phyloP scores from a whole-genome alignment of 2,888 invertebrate genomes.

The Mechanitis messenoides region DNA sequence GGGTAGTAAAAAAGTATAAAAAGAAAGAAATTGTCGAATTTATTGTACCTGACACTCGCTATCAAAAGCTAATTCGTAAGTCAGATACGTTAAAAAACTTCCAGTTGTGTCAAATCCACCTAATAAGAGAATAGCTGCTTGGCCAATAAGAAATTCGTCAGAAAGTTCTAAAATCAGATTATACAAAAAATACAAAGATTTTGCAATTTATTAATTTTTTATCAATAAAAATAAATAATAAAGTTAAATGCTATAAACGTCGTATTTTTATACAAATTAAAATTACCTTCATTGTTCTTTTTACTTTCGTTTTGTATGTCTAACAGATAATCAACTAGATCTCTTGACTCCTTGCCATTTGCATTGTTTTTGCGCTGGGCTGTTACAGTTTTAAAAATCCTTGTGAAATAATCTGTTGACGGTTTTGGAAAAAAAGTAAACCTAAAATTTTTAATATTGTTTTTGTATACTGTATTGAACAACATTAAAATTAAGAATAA shows the following conservation, averaged over 20 bases:
- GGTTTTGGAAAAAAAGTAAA: constrained; percentile 50
- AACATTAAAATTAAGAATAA: background rate
- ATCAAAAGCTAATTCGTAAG: constrained; percentile 45
- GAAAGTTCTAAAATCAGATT: constrained; percentile 35
- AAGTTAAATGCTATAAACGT: background rate
- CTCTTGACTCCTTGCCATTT: constrained; percentile 14
- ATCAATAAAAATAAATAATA: background rate
- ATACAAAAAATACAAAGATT: background rate
- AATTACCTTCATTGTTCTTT: constrained; percentile 24
- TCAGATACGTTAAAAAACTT: constrained; percentile 31
- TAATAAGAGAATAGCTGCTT: constrained; percentile 51
- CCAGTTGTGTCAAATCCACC: constrained; percentile 57
- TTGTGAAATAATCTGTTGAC: constrained; percentile 38
- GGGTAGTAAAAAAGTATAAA: no score
- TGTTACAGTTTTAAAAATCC: constrained; percentile 38
- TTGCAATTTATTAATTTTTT: background rate
- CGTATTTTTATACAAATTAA: background rate
- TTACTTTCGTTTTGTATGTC: constrained; percentile 29
- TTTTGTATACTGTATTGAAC: background rate
- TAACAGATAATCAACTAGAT: constrained; percentile 30
- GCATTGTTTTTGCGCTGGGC: constrained; percentile 37
- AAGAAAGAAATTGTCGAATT: no score
- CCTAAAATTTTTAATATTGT: constrained; percentile 31
- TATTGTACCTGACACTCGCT: constrained; percentile 45
- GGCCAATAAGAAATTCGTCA: constrained; percentile 49